These are phyloP conservation scores for Coptotermes formosanus DNA, from an alignment of 1,140 invertebrate species.

Conservation along the genomic window DNA sequence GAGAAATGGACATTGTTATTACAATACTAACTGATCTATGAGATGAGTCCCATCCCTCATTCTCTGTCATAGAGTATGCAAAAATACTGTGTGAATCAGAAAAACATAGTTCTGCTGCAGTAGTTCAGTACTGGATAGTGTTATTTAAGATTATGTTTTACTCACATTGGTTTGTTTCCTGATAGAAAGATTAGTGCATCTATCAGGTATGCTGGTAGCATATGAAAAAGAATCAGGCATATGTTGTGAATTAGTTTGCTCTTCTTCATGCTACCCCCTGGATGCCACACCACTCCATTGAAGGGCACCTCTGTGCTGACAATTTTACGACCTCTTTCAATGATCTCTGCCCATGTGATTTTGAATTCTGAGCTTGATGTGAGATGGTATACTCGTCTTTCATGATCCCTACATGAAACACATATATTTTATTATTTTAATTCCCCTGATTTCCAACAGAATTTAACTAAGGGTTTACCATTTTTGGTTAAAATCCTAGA, in stretches of 20 bases:
- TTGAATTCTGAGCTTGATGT: constrained; percentile 58
- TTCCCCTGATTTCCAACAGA: background rate
- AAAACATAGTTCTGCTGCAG: background rate
- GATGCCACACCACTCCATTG: constrained; percentile 83
- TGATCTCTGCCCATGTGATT: constrained; percentile 78
- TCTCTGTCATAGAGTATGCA: no score
- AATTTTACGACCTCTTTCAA: constrained; percentile 75
- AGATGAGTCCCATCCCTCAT: no score
- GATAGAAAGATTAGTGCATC: constrained; percentile 71
- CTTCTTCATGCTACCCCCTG: constrained; percentile 84
- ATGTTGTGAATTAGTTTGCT: constrained; percentile 72
- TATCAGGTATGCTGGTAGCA: constrained; percentile 78
- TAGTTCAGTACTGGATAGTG: background rate
- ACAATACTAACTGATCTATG: no score
- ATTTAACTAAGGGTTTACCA: no score
- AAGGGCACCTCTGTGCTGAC: constrained; percentile 70
- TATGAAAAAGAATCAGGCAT: constrained; percentile 78
- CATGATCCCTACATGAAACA: background rate
- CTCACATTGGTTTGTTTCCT: constrained; percentile 81
- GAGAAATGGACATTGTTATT: no score
- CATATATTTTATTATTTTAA: background rate
- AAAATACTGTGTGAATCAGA: background rate
- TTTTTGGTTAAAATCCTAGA: no score
- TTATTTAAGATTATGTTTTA: constrained; percentile 34
- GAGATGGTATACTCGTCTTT: constrained; percentile 40